Percentiles rank a stretch among this genome's conserved stretches.
These are phyloP conservation scores for Neoitamus cyanurus DNA, from an alignment of 2,888 invertebrate species.

Conservation along the genomic window DNA sequence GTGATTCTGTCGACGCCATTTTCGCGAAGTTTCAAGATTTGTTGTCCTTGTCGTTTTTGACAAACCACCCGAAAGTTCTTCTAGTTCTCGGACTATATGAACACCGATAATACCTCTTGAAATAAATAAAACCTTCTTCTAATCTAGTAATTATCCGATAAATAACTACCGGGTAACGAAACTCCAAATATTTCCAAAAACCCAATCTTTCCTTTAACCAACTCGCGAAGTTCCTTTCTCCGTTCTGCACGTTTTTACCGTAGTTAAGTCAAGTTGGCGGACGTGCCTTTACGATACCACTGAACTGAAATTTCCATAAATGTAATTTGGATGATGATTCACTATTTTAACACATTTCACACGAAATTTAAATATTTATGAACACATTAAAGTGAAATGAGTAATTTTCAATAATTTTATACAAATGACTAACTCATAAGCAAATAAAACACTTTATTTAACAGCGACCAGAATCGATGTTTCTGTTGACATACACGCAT, in stretches of 20 bases:
- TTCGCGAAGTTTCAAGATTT: constrained; percentile 45
- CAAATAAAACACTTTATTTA: background rate
- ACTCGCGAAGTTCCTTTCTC: constrained; percentile 32
- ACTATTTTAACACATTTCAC: background rate
- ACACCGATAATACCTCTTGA: background rate
- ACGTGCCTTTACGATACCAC: background rate
- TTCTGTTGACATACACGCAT: background rate
- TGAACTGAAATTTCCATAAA: constrained; percentile 9
- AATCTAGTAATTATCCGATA: background rate
- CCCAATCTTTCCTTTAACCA: constrained; percentile 11
- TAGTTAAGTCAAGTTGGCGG: background rate
- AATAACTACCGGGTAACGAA: background rate
- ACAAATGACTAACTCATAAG: background rate
- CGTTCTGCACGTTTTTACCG: constrained; percentile 26
- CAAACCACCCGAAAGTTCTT: constrained; percentile 22
- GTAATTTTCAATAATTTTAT: background rate
- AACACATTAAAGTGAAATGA: background rate
- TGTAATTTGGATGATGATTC: background rate
- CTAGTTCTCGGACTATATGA: background rate
- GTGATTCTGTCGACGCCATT: constrained; percentile 54
- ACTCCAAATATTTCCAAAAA: background rate
- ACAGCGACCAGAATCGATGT: background rate
- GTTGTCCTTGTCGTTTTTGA: constrained; percentile 51
- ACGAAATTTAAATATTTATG: background rate
- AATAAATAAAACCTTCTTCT: background rate